phyloP scores from a whole-genome alignment of 1,140 invertebrate genomes.

The Parasteatoda tepidariorum region DNA sequence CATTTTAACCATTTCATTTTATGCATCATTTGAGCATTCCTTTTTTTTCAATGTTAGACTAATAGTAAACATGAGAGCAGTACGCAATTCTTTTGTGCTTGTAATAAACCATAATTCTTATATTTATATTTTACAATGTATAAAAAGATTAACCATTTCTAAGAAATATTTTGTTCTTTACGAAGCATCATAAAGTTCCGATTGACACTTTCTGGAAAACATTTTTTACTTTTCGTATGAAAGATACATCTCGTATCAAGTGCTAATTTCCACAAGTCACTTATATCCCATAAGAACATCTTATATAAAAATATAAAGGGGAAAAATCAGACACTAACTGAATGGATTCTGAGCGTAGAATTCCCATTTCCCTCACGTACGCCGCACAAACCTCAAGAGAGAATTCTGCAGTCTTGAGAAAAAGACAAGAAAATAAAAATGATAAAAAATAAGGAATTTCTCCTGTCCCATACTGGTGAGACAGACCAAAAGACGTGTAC shows the following conservation, averaged over 20 bases:
- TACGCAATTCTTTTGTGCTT: too few species aligned
- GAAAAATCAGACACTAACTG: conserved; percentile 30
- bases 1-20: too few species aligned
- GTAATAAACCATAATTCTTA: too few species aligned
- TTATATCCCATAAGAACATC: conserved; percentile 3
- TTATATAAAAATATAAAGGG: conserved; percentile 5
- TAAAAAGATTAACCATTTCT: too few species aligned
- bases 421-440: conserved; percentile 14
- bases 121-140: too few species aligned
- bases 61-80: too few species aligned
- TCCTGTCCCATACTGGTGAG: conserved; percentile 33
- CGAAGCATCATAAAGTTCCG: background rate
- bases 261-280: conserved; percentile 39
- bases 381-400: conserved; percentile 44
- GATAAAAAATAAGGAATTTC: conserved; percentile 25
- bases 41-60: too few species aligned
- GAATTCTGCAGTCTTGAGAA: conserved; percentile 29
- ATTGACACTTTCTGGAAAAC: background rate
- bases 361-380: conserved; percentile 34
- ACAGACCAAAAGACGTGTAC: conserved; percentile 43
- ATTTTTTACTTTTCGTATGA: background rate
- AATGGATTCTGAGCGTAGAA: conserved; percentile 6
- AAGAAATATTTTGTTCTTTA: too few species aligned
- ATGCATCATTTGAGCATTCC: too few species aligned
- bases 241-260: background rate